These are phyloP conservation scores for Musca vetustissima DNA, from an alignment of 1,140 invertebrate species.

Conservation along the genomic window DNA sequence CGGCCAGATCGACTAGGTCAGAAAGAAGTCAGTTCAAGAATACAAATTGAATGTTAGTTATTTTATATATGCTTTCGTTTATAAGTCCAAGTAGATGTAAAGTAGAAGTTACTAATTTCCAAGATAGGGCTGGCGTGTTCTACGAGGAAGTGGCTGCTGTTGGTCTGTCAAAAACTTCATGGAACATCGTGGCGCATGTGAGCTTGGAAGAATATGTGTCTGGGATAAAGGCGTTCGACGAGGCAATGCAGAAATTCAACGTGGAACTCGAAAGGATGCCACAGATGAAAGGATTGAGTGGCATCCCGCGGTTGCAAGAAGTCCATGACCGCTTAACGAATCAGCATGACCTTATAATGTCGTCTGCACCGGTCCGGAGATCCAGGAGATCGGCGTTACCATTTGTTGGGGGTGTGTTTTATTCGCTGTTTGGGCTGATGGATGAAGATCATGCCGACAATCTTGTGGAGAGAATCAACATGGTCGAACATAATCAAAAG, in stretches of 20 bases:
- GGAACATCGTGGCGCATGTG: neutral
- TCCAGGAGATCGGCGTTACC: neutral
- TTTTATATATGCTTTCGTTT: neutral
- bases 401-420: neutral
- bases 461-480: no score
- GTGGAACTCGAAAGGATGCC: no score
- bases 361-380: neutral
- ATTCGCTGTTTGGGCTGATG: neutral
- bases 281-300: no score
- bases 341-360: neutral
- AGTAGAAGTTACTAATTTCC: neutral
- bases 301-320: no score
- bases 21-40: neutral
- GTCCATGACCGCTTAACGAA: neutral
- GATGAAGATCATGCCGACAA: neutral
- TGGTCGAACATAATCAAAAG: no score
- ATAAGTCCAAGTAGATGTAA: neutral
- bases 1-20: neutral
- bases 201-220: neutral
- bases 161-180: neutral
- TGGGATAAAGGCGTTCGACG: neutral
- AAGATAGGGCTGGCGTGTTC: slow-evolving; percentile 11
- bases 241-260: neutral
- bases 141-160: slow-evolving; percentile 2
- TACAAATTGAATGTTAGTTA: neutral